phyloP scores from a whole-genome alignment of 23 tunicate species.

The Aplidium turbinatum region DNA sequence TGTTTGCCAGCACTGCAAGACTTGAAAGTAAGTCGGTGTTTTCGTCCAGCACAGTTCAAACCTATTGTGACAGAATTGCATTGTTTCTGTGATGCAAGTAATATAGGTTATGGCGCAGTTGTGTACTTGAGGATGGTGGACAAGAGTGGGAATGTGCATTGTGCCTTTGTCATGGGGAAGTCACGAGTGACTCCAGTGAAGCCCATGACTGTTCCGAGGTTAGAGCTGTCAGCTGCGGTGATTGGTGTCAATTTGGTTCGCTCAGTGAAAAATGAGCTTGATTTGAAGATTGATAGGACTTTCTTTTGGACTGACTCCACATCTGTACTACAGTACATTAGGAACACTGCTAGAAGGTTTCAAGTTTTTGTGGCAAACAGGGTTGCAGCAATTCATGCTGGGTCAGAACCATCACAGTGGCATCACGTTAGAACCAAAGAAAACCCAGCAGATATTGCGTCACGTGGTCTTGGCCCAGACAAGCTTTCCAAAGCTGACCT shows the following conservation, averaged over 20 bases:
- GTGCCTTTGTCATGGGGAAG: constrained; percentile 30
- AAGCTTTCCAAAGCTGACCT: neutral
- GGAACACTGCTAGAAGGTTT: constrained; percentile 20
- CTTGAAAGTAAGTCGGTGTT: constrained; percentile 11
- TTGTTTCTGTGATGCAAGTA: constrained; percentile 32
- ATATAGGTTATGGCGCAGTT: constrained; percentile 26
- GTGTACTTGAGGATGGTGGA: constrained; percentile 11
- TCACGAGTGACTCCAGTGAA: constrained; percentile 27
- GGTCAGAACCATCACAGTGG: constrained; percentile 25
- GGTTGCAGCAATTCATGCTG: constrained; percentile 12
- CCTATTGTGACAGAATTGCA: constrained; percentile 16
- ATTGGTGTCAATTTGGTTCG: constrained; percentile 3
- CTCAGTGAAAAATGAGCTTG: neutral
- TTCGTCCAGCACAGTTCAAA: neutral
- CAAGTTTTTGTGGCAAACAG: constrained; percentile 40
- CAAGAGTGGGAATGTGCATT: neutral
- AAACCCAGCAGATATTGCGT: constrained; percentile 13
- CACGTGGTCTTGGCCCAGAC: constrained; percentile 1
- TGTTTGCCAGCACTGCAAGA: constrained; percentile 14
- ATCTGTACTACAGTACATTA: constrained; percentile 19
- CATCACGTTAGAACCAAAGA: constrained; percentile 6
- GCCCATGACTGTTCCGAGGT: constrained; percentile 14
- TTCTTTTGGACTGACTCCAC: constrained; percentile 34
- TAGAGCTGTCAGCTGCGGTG: constrained; percentile 35
- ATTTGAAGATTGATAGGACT: neutral